Conservation (phyloP, 1,140 invertebrate species). For the Pogonus chalceus region DNA sequence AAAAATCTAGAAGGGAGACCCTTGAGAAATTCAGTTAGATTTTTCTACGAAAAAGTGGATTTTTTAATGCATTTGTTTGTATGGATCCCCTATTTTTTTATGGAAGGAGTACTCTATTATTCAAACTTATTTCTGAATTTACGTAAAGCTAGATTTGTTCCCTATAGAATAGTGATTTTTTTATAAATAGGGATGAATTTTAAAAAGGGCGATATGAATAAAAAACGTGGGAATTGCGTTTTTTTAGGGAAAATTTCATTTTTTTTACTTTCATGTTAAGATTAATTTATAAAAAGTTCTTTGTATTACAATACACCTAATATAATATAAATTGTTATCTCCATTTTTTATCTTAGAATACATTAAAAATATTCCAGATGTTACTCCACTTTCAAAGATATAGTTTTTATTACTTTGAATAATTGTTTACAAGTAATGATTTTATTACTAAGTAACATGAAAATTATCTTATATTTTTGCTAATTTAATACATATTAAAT, state of each 20-base stretch:
- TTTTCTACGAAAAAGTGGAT: conserved; percentile 18
- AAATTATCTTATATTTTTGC: no score
- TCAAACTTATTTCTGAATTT: conserved; percentile 21
- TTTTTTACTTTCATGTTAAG: no score
- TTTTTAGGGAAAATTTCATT: neutral
- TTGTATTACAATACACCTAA: no score
- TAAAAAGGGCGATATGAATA: neutral
- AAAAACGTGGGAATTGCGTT: neutral
- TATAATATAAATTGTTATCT: no score
- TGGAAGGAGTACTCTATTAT: conserved; percentile 25
- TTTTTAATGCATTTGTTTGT: conserved; percentile 18
- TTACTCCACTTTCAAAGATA: no score
- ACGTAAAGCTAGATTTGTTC: conserved; percentile 22
- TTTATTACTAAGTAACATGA: no score
- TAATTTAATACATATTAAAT: no score
- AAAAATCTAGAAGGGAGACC: conserved; percentile 11
- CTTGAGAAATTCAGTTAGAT: conserved; percentile 23
- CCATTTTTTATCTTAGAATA: no score
- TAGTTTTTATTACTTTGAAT: no score
- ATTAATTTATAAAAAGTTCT: no score
- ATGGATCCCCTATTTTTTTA: conserved; percentile 21
- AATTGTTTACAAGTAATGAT: no score
- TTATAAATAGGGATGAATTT: neutral
- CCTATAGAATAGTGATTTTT: conserved; percentile 21
- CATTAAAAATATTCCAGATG: no score